phyloP scores from a whole-genome alignment of 2,888 invertebrate species.

The Platycheirus albimanus region DNA sequence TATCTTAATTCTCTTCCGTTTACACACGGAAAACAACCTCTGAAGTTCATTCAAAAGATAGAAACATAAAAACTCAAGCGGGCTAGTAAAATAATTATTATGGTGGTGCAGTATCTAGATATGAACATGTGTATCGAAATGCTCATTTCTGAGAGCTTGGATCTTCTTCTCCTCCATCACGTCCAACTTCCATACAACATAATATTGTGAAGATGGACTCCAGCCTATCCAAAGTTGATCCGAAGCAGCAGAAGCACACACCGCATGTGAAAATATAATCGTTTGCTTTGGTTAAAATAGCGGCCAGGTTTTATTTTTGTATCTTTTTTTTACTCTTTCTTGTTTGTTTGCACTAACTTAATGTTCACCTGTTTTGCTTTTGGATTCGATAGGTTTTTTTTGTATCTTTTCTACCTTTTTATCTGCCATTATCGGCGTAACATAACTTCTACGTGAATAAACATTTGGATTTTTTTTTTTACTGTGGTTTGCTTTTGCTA shows the following conservation, averaged over 20 bases:
- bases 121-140: conserved; percentile 6
- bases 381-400: conserved; percentile 2
- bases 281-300: conserved; percentile 7
- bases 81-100: not conserved
- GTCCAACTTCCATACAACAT: too few relatives aligned
- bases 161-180: too few relatives aligned
- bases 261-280: not conserved
- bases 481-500: not conserved
- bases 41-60: conserved; percentile 37
- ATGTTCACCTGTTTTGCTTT: conserved; percentile 37
- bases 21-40: conserved; percentile 3
- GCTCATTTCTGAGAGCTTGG: conserved; percentile 1
- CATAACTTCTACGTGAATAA: conserved; percentile 1
- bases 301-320: conserved; percentile 8
- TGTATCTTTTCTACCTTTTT: not conserved
- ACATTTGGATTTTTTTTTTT: not conserved
- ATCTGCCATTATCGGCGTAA: conserved; percentile 25
- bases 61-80: conserved; percentile 19
- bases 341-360: conserved; percentile 19
- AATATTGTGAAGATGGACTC: conserved; percentile 5
- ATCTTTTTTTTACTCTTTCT: conserved; percentile 16
- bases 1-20: conserved; percentile 40
- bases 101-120: conserved; percentile 6
- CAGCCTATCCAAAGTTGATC: not conserved
- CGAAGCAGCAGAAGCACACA: not conserved